A percentile compares a stretch with the other conserved stretches of the same genome.
These are phyloP conservation scores for Amphiprion percula DNA, from an alignment of 2,113 vertebrate species.

Conservation along the genomic window DNA sequence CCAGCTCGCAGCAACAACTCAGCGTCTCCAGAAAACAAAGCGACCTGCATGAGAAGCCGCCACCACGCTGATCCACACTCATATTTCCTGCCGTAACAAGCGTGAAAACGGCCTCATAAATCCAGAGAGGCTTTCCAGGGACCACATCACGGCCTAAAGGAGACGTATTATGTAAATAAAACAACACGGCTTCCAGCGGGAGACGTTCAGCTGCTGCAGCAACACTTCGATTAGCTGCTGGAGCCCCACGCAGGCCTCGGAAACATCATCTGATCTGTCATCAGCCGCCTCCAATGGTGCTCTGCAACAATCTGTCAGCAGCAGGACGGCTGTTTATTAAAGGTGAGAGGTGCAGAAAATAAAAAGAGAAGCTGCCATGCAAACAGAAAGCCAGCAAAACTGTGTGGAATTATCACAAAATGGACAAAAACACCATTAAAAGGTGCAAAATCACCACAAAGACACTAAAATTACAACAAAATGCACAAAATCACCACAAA, in stretches of 20 bases:
- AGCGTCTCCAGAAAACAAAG: conserved; percentile 66
- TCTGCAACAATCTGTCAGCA: conserved; percentile 68
- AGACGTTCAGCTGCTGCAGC: conserved; percentile 70
- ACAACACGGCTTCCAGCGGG: conserved; percentile 79
- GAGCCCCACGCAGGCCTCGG: conserved; percentile 47
- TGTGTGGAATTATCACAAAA: too few species aligned
- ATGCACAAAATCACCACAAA: too few species aligned
- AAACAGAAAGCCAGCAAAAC: conserved; percentile 40
- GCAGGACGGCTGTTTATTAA: conserved; percentile 61
- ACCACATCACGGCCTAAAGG: conserved; percentile 76
- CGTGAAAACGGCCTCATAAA: conserved; percentile 82
- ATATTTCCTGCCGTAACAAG: conserved; percentile 81
- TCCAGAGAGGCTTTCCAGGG: conserved; percentile 76
- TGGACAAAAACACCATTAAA: too few species aligned
- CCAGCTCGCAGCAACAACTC: conserved; percentile 60
- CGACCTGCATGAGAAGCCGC: conserved; percentile 11
- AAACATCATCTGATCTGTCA: conserved; percentile 74
- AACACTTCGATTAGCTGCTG: conserved; percentile 71
- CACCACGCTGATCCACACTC: conserved; percentile 76
- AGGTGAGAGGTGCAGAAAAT: conserved; percentile 50
- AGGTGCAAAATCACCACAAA: neutral
- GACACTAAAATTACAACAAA: neutral
- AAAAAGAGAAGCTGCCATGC: conserved; percentile 39
- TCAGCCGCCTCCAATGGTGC: conserved; percentile 59
- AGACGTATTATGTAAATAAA: conserved; percentile 83